phyloP scores from a whole-genome alignment of 2,113 vertebrate species.

The Etia nguti region DNA sequence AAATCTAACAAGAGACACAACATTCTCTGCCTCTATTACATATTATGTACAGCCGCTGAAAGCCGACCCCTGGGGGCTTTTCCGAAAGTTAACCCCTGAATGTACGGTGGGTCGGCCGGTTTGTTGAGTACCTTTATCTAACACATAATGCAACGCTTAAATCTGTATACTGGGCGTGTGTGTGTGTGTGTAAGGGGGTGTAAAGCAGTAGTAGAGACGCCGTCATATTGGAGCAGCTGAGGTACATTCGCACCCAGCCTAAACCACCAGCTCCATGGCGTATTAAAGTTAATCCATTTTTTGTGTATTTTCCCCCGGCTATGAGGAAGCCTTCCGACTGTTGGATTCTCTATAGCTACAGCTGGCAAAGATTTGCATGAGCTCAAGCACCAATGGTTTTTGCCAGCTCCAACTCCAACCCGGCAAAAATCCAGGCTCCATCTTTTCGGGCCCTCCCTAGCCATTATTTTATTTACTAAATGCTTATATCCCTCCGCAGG shows the following conservation, averaged over 20 bases:
- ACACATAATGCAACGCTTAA: background rate
- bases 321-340: background rate
- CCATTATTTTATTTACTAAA: constrained; percentile 79
- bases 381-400: background rate
- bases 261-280: background rate
- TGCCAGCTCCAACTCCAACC: background rate
- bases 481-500: constrained; percentile 76
- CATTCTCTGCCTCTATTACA: background rate
- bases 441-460: constrained; percentile 5
- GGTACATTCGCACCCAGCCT: background rate
- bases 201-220: background rate
- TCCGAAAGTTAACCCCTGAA: constrained; percentile 59
- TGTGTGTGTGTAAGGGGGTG: background rate
- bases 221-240: background rate
- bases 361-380: constrained; percentile 29
- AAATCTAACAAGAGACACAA: background rate
- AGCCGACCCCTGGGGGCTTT: constrained; percentile 54
- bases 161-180: background rate
- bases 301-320: background rate
- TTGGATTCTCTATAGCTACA: background rate
- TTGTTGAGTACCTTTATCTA: background rate
- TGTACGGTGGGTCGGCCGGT: constrained; percentile 27
- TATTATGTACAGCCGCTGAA: constrained; percentile 39
- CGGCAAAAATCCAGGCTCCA: constrained; percentile 10
- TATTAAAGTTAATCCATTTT: background rate